These are phyloP conservation scores for Hydra vulgaris DNA, from an alignment of 30 jellyfish, hydroid and myxozoan species.

Conservation along the genomic window DNA sequence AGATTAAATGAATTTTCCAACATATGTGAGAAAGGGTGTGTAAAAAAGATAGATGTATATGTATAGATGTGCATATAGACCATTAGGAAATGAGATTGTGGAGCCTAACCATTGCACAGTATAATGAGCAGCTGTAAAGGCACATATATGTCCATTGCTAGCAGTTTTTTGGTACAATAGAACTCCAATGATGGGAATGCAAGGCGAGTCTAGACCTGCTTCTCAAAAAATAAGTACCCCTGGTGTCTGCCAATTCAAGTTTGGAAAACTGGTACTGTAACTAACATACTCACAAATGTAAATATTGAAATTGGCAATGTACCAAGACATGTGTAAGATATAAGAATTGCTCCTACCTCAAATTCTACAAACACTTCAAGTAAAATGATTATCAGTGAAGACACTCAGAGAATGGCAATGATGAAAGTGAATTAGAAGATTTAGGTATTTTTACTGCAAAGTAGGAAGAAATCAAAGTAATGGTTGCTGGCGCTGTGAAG, in stretches of 20 bases:
- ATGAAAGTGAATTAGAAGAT: not conserved
- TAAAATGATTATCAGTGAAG: not conserved
- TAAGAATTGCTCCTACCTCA: not conserved
- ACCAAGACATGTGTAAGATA: not conserved
- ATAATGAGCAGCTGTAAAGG: not conserved
- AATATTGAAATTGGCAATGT: not conserved
- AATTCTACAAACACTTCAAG: not conserved
- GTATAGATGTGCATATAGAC: not conserved
- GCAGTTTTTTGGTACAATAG: not conserved
- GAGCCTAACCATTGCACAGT: not conserved
- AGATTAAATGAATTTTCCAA: not conserved
- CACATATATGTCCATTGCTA: not conserved
- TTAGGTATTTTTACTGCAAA: not conserved
- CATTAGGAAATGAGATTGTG: not conserved
- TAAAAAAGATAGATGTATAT: not conserved
- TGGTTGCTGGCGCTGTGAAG: not conserved
- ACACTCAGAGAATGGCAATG: too few species aligned
- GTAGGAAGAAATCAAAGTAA: not conserved
- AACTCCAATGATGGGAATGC: not conserved
- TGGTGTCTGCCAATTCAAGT: not conserved
- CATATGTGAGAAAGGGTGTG: not conserved
- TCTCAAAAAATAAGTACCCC: not conserved
- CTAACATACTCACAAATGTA: not conserved
- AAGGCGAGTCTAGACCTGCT: not conserved
- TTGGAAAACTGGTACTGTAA: not conserved